phyloP scores from a whole-genome alignment of 2,888 invertebrate genomes.

The Aporophyla lueneburgensis region DNA sequence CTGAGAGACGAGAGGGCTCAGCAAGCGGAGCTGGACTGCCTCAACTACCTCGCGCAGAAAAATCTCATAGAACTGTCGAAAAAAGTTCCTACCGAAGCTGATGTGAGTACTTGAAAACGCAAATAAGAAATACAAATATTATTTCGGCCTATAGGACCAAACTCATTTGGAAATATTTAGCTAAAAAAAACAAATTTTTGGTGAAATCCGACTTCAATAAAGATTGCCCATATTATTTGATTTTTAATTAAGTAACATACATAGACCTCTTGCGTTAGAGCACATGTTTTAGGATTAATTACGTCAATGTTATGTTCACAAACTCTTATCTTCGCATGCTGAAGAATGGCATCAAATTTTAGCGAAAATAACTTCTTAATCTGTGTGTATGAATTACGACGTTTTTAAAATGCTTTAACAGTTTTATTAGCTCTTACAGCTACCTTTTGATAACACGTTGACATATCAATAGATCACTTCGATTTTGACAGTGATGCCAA shows the following conservation, averaged over 20 bases:
- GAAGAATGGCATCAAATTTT: background rate
- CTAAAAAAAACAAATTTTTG: background rate
- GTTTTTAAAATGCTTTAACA: background rate
- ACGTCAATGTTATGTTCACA: background rate
- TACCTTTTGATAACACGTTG: too few species aligned
- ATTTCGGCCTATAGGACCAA: too few species aligned
- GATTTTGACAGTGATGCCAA: background rate
- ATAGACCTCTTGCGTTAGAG: background rate
- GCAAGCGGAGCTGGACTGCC: constrained; percentile 88
- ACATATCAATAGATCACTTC: background rate
- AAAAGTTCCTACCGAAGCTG: constrained; percentile 84
- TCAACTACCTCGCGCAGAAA: constrained; percentile 86
- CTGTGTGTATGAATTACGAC: background rate
- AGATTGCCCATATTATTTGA: background rate
- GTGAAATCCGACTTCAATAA: constrained; percentile 1
- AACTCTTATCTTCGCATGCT: background rate
- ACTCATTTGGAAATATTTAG: background rate
- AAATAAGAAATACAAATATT: background rate
- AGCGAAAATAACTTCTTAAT: too few species aligned
- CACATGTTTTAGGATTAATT: background rate
- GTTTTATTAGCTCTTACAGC: background rate
- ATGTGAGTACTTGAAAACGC: constrained; percentile 74
- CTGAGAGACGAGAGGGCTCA: constrained; percentile 89
- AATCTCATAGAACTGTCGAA: constrained; percentile 82
- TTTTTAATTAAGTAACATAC: constrained; percentile 27